A percentile compares a stretch with the other conserved stretches of the same genome.
phyloP scores from a whole-genome alignment of 1,140 invertebrate species.

The Copidosoma floridanum region DNA sequence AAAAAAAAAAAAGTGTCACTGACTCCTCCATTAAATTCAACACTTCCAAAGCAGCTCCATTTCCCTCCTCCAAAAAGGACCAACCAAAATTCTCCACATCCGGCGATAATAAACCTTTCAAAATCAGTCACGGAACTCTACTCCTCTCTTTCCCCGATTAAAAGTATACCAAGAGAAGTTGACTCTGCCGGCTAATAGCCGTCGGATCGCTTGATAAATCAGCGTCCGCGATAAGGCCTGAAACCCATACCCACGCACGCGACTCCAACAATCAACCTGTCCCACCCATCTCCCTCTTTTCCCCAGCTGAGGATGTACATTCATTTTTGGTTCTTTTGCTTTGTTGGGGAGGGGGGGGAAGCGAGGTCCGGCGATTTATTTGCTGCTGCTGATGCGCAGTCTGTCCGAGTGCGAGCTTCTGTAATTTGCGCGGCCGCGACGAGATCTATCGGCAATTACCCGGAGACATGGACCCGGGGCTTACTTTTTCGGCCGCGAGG shows the following conservation, averaged over 20 bases:
- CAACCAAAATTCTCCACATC: neutral
- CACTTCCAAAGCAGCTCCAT: no score
- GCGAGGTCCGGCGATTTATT: slow-evolving; percentile 6
- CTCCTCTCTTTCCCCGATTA: no score
- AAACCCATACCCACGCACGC: neutral
- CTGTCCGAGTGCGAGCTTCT: neutral
- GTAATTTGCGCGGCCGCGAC: neutral
- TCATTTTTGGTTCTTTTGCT: neutral
- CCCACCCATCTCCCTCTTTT: no score
- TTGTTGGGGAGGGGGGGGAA: no score
- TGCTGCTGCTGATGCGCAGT: neutral
- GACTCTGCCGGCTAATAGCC: neutral
- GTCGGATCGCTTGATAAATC: slow-evolving; percentile 3
- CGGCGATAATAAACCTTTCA: no score
- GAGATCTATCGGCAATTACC: slow-evolving; percentile 19
- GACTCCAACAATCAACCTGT: neutral
- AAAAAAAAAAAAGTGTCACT: no score
- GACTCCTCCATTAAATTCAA: no score
- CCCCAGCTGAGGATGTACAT: no score
- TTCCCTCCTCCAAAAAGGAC: no score
- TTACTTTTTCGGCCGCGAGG: no score
- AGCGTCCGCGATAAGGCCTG: slow-evolving; percentile 4
- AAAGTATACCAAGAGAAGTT: no score
- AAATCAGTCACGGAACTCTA: no score
- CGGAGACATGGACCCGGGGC: neutral